These are phyloP conservation scores for Apoderus coryli DNA, from an alignment of 2,888 invertebrate genomes.

Conservation along the genomic window DNA sequence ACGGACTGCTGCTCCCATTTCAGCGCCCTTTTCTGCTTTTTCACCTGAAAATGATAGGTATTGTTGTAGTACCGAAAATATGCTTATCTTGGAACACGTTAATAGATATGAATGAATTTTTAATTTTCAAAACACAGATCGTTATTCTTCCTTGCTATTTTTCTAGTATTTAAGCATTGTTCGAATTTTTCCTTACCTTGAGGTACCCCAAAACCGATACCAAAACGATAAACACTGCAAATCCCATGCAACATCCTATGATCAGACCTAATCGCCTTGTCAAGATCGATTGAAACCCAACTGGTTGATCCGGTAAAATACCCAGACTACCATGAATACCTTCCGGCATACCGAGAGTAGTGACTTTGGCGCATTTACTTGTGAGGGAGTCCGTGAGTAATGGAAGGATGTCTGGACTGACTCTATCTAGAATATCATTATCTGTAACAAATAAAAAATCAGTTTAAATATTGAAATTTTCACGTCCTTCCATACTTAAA, in stretches of 20 bases:
- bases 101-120: too few relatives aligned
- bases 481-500: too few relatives aligned
- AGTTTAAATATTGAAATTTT: too few relatives aligned
- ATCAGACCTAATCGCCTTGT: conserved; percentile 71
- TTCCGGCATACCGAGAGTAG: conserved; percentile 57
- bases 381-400: conserved; percentile 54
- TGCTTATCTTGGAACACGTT: too few relatives aligned
- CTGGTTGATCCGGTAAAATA: conserved; percentile 27
- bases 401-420: conserved; percentile 40
- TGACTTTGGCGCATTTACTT: conserved; percentile 63
- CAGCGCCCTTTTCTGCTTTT: conserved; percentile 63
- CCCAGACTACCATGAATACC: conserved; percentile 41
- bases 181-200: too few relatives aligned
- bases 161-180: too few relatives aligned
- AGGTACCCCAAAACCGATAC: conserved; percentile 74
- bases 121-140: too few relatives aligned
- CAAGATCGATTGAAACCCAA: conserved; percentile 56
- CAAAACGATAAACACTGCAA: conserved; percentile 69
- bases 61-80: too few relatives aligned
- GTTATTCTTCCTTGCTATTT: too few relatives aligned
- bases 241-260: conserved; percentile 75
- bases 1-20: conserved; percentile 55
- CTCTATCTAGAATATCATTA: conserved; percentile 32
- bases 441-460: too few relatives aligned
- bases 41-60: conserved; percentile 34